Evolutionary conservation across 2,113 vertebrate genomes (phyloP), one percentile per base, ranked within the genome.

Genomic region (Notothenia rossii): DNA sequence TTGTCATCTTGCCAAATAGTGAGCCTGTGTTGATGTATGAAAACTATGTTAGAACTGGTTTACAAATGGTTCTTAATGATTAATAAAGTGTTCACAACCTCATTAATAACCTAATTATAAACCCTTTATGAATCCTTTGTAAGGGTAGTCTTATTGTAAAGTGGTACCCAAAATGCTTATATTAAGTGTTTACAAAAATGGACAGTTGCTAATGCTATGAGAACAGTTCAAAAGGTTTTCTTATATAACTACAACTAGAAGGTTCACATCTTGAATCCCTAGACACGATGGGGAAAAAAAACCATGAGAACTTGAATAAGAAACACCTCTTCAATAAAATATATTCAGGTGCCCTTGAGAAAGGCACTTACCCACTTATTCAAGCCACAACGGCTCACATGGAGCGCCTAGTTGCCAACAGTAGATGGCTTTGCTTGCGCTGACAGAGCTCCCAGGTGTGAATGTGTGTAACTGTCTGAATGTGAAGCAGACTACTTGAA

Each of bases 311-410:
- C 51, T 15, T 77, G 65, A 84, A 84, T 70, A 22, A 63, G n/a
- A 86, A 84, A 55, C 20, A 72, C 62, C 69, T 78, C 61, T 55
- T 83, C 67, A 78, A n/a, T 76, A 66, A 81, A 49, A 65, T 73
- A 75, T 65, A 22, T 64, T 68, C 40, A 71, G 60, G 7, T 58
- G 76, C 72, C 68, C 58, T 77, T 74, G 79, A 83, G 68, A 73
- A 62, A 80, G 53, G 14, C 80, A 55, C 70, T 83, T 72, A 61
- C 51, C 51, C 51, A 13, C 8, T 61, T 49, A 66, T n/a, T 73
- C 40, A 22, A 53, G 67, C 36, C 75, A 4, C 73, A 75, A 29
- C 22, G 8, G 48, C 62, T 70, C 3, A 0, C 20, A 29, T 20
- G 29, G 50, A 75, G 66, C 65, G 2, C 9, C 71, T 45, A 1